Percentiles rank a stretch among this genome's conserved stretches.
Evolutionary conservation across 2,888 invertebrate species (phyloP).

Genomic region (Melanotus villosus): DNA sequence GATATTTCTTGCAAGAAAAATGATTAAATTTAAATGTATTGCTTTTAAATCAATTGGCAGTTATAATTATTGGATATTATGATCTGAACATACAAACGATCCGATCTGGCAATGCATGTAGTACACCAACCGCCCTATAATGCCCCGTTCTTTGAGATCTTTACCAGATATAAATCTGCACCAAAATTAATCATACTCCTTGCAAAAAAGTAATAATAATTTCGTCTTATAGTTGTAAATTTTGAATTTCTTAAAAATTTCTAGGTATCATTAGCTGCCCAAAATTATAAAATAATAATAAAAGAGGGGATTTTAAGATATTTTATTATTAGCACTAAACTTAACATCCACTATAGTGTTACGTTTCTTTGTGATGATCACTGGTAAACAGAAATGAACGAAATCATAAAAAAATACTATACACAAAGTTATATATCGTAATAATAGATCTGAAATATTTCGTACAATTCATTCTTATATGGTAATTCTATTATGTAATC

Average conservation of each 20-base stretch:
- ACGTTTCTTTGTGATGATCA: conserved; percentile 15
- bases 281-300: conserved; percentile 21
- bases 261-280: conserved; percentile 44
- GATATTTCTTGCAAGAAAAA: conserved; percentile 43
- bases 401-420: conserved; percentile 9
- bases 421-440: conserved; percentile 5
- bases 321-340: background rate
- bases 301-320: background rate
- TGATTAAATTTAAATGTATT: conserved; percentile 41
- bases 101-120: background rate
- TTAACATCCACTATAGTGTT: background rate
- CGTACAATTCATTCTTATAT: conserved; percentile 29
- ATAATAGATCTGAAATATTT: conserved; percentile 23
- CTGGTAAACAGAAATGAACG: conserved; percentile 20
- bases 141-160: background rate
- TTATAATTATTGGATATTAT: conserved; percentile 31
- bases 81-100: background rate
- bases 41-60: conserved; percentile 45
- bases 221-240: conserved; percentile 31
- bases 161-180: conserved; percentile 14
- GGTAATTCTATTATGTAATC: conserved; percentile 31
- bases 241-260: conserved; percentile 24
- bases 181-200: conserved; percentile 29
- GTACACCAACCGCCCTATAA: background rate
- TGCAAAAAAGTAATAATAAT: conserved; percentile 40